Conservation (phyloP, 1,140 invertebrate genomes). For the Drosophila pseudoobscura region DNA sequence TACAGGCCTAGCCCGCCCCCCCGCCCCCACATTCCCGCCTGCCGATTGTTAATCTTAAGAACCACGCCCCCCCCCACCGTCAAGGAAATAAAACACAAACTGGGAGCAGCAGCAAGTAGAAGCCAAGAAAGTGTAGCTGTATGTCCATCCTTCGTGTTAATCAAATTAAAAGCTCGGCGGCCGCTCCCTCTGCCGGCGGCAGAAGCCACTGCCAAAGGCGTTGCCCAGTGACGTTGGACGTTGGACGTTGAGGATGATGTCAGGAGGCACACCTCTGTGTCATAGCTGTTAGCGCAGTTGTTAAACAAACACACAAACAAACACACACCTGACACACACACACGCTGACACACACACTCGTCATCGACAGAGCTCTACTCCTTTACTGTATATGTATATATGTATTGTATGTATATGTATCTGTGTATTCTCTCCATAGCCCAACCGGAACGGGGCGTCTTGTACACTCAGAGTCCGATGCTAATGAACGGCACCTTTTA, state of each 20-base stretch:
- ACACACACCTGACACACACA: slow-evolving; percentile 16
- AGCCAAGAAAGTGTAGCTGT: neutral
- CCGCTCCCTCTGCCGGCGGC: slow-evolving; percentile 34
- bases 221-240: slow-evolving; percentile 39
- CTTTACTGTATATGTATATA: slow-evolving; percentile 46
- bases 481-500: slow-evolving; percentile 83
- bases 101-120: slow-evolving; percentile 69
- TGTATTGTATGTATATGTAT: slow-evolving; percentile 43
- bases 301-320: slow-evolving; percentile 39
- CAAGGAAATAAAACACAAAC: slow-evolving; percentile 61
- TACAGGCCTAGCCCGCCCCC: slow-evolving; percentile 84
- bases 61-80: neutral
- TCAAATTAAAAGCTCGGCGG: slow-evolving; percentile 78
- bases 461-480: slow-evolving; percentile 82
- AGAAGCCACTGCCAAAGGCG: slow-evolving; percentile 53
- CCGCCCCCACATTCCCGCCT: neutral
- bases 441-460: slow-evolving; percentile 76
- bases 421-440: slow-evolving; percentile 57
- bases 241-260: slow-evolving; percentile 53
- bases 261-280: slow-evolving; percentile 72
- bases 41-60: slow-evolving; percentile 4
- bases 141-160: slow-evolving; percentile 58
- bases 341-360: slow-evolving; percentile 10
- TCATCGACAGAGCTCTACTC: slow-evolving; percentile 17
- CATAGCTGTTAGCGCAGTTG: slow-evolving; percentile 61